Evolutionary conservation across 2,797 vertebrate genomes (phyloP).

Genomic region (Aphelocoma californica): DNA sequence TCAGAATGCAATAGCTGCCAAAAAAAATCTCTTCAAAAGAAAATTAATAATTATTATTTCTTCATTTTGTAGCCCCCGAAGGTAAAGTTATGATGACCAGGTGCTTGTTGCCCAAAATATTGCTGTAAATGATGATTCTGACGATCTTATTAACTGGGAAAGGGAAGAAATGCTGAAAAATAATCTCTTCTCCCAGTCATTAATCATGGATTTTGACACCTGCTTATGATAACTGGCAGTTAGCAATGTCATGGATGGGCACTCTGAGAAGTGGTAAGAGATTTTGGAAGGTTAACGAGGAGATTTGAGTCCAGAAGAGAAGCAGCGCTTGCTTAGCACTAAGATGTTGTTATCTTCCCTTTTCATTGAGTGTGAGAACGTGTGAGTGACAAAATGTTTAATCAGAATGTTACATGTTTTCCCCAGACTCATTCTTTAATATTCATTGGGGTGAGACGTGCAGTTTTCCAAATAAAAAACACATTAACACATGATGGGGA

Average conservation of each 20-base stretch:
- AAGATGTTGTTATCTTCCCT: background rate
- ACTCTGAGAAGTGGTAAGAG: background rate
- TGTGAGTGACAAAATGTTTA: background rate
- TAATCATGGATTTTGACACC: background rate
- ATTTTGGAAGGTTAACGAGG: background rate
- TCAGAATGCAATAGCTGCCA: background rate
- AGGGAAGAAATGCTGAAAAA: background rate
- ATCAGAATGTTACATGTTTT: background rate
- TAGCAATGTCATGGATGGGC: background rate
- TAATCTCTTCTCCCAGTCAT: background rate
- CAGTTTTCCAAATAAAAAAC: conserved; percentile 24
- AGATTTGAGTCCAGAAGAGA: background rate
- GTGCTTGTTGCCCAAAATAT: background rate
- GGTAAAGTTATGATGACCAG: background rate
- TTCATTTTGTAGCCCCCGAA: background rate
- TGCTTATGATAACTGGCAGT: background rate
- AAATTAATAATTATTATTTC: background rate
- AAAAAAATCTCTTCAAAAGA: background rate
- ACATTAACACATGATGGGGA: background rate
- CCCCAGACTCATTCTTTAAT: background rate
- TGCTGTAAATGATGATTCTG: background rate
- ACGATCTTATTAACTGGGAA: background rate
- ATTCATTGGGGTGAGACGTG: background rate
- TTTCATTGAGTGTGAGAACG: background rate
- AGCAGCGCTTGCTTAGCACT: background rate